These are phyloP conservation scores for Picathartes gymnocephalus DNA, from an alignment of 2,113 vertebrate species.

Conservation along the genomic window DNA sequence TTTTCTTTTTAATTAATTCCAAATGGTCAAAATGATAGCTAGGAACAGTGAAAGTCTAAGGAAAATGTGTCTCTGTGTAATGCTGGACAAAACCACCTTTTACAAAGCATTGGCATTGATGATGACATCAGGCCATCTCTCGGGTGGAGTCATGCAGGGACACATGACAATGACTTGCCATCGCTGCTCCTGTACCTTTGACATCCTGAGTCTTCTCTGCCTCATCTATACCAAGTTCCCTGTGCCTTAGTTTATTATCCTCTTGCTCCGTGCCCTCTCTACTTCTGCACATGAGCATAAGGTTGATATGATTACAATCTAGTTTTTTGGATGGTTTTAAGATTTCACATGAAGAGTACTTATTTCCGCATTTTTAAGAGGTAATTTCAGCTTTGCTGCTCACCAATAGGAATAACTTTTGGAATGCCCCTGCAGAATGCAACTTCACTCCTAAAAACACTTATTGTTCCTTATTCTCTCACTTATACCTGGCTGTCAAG, in stretches of 20 bases:
- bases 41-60: not conserved
- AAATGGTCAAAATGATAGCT: not conserved
- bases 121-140: not conserved
- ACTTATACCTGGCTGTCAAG: not conserved
- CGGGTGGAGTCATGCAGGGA: not conserved
- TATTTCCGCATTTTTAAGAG: not conserved
- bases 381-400: not conserved
- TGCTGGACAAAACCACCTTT: not conserved
- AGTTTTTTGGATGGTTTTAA: not conserved
- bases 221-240: not conserved
- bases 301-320: not conserved
- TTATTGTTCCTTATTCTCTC: not conserved
- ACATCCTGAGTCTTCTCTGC: not conserved
- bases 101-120: not conserved
- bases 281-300: not conserved
- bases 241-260: not conserved
- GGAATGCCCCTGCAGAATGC: not conserved
- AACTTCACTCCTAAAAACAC: not conserved
- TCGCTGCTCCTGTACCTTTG: not conserved
- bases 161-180: not conserved
- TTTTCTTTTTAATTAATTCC: not conserved
- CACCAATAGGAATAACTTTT: not conserved
- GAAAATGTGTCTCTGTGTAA: not conserved
- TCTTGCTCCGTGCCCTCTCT: not conserved
- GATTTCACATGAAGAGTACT: not conserved